These are phyloP conservation scores for Scaptomyza montana DNA, from an alignment of 1,140 invertebrate species.

Conservation along the genomic window DNA sequence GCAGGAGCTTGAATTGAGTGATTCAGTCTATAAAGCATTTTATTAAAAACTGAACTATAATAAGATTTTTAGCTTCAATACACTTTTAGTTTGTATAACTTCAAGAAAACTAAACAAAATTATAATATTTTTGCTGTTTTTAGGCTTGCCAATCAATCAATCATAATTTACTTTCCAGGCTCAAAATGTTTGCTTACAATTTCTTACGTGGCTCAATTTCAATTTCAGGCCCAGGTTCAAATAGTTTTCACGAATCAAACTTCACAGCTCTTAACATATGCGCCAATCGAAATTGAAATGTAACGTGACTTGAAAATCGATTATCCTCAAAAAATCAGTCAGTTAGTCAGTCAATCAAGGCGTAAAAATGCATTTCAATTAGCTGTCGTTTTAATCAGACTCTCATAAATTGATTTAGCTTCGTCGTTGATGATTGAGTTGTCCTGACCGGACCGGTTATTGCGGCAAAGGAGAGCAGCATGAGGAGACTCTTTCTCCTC, in stretches of 20 bases:
- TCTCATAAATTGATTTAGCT: conserved; percentile 66
- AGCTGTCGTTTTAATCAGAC: conserved; percentile 63
- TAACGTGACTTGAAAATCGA: conserved; percentile 36
- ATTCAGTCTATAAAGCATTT: too few species aligned
- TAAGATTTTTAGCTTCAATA: too few species aligned
- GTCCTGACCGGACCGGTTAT: conserved; percentile 61
- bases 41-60: too few species aligned
- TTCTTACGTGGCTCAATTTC: too few species aligned
- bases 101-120: too few species aligned
- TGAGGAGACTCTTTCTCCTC: conserved; percentile 11
- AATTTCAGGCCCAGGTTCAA: not conserved
- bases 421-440: conserved; percentile 62
- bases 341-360: conserved; percentile 31
- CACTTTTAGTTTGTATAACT: too few species aligned
- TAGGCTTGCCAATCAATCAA: too few species aligned
- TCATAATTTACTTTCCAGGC: too few species aligned
- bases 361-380: conserved; percentile 66
- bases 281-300: conserved; percentile 18
- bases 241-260: not conserved
- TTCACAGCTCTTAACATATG: not conserved
- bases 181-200: too few species aligned
- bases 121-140: too few species aligned
- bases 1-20: not conserved
- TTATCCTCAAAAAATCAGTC: conserved; percentile 3
- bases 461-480: too few species aligned